Evolutionary conservation across 2,888 invertebrate genomes (phyloP).

Genomic region (Ecliptopera silaceata): DNA sequence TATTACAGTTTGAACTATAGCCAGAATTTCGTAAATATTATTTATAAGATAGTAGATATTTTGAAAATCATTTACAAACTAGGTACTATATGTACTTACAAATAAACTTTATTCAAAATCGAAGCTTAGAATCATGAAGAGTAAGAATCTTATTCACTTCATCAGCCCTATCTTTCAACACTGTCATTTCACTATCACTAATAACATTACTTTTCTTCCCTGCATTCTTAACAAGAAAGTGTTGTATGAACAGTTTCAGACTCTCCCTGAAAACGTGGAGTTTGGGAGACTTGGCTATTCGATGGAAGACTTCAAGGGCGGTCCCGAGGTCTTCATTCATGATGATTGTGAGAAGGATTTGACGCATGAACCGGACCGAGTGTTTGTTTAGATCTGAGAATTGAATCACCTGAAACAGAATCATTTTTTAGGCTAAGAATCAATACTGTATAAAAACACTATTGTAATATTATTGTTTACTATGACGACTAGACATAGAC

Average conservation of each 20-base stretch:
- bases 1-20: no score
- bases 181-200: constrained; percentile 60
- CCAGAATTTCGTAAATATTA: no score
- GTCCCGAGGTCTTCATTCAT: constrained; percentile 85
- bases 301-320: constrained; percentile 86
- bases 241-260: constrained; percentile 91
- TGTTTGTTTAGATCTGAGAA: constrained; percentile 93
- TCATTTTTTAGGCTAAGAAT: no score
- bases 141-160: constrained; percentile 87
- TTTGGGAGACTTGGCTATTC: constrained; percentile 88
- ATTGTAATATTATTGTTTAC: no score
- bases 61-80: no score
- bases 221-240: constrained; percentile 89
- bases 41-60: no score
- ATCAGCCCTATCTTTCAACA: constrained; percentile 80
- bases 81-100: no score
- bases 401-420: constrained; percentile 87
- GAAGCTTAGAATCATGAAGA: constrained; percentile 71
- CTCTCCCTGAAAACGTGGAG: constrained; percentile 92
- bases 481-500: no score
- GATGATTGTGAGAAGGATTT: constrained; percentile 89
- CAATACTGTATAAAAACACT: no score
- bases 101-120: constrained; percentile 37
- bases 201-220: constrained; percentile 68
- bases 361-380: constrained; percentile 90